Percentiles rank a stretch among this genome's conserved stretches.
These are phyloP conservation scores for Leptopilina clavipes DNA, from an alignment of 1,140 invertebrate species.

Conservation along the genomic window DNA sequence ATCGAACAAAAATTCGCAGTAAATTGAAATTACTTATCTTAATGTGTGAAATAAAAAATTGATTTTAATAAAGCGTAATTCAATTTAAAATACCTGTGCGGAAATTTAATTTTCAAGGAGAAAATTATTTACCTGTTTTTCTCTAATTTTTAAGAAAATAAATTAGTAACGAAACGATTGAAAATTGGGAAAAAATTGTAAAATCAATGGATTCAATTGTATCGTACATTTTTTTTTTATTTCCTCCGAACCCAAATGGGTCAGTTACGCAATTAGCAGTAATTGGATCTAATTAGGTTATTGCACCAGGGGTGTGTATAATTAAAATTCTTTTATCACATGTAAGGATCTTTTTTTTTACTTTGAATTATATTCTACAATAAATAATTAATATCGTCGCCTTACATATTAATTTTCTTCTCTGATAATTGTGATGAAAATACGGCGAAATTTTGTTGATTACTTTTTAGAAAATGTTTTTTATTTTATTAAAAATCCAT, in stretches of 20 bases:
- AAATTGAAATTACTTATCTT: background rate
- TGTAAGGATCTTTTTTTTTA: background rate
- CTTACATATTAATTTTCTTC: too few relatives aligned
- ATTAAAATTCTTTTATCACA: conserved; percentile 18
- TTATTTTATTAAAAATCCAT: too few relatives aligned
- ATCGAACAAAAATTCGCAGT: too few relatives aligned
- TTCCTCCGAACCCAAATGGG: background rate
- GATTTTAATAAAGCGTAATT: too few relatives aligned
- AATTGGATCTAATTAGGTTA: conserved; percentile 30
- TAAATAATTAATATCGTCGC: too few relatives aligned
- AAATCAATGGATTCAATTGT: background rate
- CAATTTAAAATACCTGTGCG: too few relatives aligned
- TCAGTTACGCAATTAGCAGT: conserved; percentile 14
- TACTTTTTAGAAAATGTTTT: too few relatives aligned
- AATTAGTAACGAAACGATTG: background rate
- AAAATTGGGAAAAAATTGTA: background rate
- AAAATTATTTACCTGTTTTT: too few relatives aligned
- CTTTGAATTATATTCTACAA: too few relatives aligned
- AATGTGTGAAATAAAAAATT: background rate
- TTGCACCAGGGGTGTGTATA: background rate
- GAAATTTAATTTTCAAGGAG: too few relatives aligned
- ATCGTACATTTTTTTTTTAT: background rate
- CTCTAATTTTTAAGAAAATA: background rate
- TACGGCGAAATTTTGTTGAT: too few relatives aligned
- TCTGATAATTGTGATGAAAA: too few relatives aligned